Evolutionary conservation across 1,140 invertebrate species (phyloP).

Genomic region (Ostrea edulis): DNA sequence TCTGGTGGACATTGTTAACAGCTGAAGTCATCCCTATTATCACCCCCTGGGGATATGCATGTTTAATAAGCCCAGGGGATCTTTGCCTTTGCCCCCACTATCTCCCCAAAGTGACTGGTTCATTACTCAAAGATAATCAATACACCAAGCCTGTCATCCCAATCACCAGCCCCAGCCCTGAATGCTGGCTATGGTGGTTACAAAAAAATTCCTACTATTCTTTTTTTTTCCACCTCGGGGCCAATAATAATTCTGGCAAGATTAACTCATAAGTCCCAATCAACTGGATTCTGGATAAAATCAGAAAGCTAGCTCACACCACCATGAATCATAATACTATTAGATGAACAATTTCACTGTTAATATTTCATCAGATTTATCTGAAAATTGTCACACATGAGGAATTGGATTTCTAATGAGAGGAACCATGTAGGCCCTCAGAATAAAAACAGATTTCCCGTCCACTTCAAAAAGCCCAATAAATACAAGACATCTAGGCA

Average conservation of each 20-base stretch:
- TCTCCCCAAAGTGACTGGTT: slow-evolving; percentile 13
- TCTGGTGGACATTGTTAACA: background rate
- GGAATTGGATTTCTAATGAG: slow-evolving; percentile 32
- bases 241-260: background rate
- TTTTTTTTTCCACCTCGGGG: background rate
- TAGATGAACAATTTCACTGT: slow-evolving; percentile 35
- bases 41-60: slow-evolving; percentile 16
- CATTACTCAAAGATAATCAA: slow-evolving; percentile 35
- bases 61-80: slow-evolving; percentile 27
- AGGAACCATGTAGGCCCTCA: slow-evolving; percentile 30
- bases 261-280: background rate
- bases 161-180: background rate
- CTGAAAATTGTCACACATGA: slow-evolving; percentile 23
- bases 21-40: slow-evolving; percentile 20
- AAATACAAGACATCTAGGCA: slow-evolving; percentile 38
- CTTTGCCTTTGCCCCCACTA: background rate
- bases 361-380: slow-evolving; percentile 36
- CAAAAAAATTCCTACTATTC: background rate
- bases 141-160: background rate
- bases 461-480: slow-evolving; percentile 38
- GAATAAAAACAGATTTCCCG: slow-evolving; percentile 9
- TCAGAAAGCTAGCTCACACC: background rate
- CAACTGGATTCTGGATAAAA: slow-evolving; percentile 13
- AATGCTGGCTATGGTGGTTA: background rate
- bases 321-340: slow-evolving; percentile 29